Conservation (phyloP, 2,797 vertebrate species). For the Rhadinocentrus ornatus region DNA sequence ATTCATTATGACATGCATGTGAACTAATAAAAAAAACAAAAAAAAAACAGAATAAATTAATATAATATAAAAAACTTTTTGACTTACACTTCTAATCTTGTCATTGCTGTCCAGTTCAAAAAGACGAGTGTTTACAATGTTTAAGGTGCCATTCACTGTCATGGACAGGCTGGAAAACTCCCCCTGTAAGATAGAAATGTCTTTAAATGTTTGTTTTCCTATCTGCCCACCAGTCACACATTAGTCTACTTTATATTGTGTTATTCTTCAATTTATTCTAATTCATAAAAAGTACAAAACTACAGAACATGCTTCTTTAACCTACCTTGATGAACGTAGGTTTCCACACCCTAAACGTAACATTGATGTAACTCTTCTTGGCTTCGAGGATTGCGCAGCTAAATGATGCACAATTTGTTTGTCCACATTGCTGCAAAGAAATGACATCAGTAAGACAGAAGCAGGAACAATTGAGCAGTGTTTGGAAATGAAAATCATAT, state of each 20-base stretch:
- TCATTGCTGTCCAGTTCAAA: constrained; percentile 83
- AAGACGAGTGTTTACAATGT: constrained; percentile 58
- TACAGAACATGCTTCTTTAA: neutral
- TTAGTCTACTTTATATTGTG: neutral
- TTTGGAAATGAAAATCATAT: neutral
- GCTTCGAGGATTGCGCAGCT: constrained; percentile 83
- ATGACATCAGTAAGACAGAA: constrained; percentile 21
- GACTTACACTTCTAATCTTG: constrained; percentile 84
- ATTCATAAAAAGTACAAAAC: neutral
- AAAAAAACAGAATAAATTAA: no score
- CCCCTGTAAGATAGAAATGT: constrained; percentile 76
- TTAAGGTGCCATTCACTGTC: constrained; percentile 84
- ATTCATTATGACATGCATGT: neutral
- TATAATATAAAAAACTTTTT: neutral
- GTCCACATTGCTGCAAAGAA: constrained; percentile 85
- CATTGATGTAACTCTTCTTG: constrained; percentile 85
- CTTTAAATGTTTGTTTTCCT: constrained; percentile 2
- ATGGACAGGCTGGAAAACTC: constrained; percentile 87
- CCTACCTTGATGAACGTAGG: constrained; percentile 92
- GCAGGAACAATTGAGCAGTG: neutral
- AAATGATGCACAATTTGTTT: constrained; percentile 79
- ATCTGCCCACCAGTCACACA: neutral
- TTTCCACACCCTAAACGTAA: constrained; percentile 92
- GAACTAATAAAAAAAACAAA: neutral
- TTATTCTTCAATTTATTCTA: neutral